phyloP scores from a whole-genome alignment of 2,113 vertebrate genomes.

The Aptenodytes patagonicus region DNA sequence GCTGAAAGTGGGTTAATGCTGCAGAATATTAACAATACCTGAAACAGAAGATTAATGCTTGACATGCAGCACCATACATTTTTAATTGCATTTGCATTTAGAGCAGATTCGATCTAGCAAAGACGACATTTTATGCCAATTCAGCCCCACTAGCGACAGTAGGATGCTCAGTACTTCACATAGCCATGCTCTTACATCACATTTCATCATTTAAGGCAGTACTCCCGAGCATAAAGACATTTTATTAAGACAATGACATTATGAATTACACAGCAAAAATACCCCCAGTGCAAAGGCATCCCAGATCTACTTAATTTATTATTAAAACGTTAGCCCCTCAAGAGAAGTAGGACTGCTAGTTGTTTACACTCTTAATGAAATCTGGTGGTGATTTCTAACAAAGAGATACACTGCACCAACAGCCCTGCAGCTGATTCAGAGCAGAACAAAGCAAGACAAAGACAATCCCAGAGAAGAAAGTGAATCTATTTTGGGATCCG shows the following conservation, averaged over 20 bases:
- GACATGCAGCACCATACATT: background rate
- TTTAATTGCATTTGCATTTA: constrained; percentile 3
- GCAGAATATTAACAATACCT: background rate
- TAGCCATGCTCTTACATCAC: constrained; percentile 42
- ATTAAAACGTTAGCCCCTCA: background rate
- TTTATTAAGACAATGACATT: constrained; percentile 57
- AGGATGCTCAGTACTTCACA: background rate
- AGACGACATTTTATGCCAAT: constrained; percentile 38
- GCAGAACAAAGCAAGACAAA: constrained; percentile 56
- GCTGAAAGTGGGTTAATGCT: background rate
- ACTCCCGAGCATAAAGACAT: background rate
- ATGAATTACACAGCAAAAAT: constrained; percentile 50
- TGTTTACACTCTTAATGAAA: background rate
- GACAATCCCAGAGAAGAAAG: constrained; percentile 33
- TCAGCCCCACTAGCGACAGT: background rate
- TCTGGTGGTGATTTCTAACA: constrained; percentile 40
- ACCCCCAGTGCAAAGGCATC: background rate
- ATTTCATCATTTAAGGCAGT: constrained; percentile 25
- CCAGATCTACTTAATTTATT: background rate
- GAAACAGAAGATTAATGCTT: background rate
- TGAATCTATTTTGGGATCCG: constrained; percentile 8
- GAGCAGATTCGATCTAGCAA: background rate
- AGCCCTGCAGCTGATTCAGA: constrained; percentile 28
- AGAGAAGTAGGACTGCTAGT: background rate
- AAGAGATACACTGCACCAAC: constrained; percentile 56